Evolutionary conservation across 2,888 invertebrate genomes (phyloP).

Genomic region (Torymus tubicola): DNA sequence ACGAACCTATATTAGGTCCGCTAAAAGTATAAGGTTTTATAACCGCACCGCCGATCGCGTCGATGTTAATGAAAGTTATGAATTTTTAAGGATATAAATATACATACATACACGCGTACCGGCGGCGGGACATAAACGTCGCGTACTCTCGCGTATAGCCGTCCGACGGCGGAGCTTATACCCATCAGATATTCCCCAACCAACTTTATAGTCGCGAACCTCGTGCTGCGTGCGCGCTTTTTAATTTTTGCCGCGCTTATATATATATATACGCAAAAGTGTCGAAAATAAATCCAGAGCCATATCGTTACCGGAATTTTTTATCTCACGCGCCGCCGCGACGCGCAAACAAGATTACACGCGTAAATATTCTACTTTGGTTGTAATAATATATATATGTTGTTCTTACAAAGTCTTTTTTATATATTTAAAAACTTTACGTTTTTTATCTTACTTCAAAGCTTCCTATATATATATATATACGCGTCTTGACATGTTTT

Average conservation of each 20-base stretch:
- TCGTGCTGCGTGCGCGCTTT: neutral
- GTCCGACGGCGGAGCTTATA: conserved; percentile 3
- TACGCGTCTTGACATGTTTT: too few relatives aligned
- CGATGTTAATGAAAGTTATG: conserved; percentile 14
- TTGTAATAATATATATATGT: too few relatives aligned
- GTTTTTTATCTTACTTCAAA: too few relatives aligned
- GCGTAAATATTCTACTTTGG: neutral
- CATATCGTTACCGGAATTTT: conserved; percentile 6
- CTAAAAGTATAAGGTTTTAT: conserved; percentile 1
- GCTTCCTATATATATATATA: too few relatives aligned
- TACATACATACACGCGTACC: too few relatives aligned
- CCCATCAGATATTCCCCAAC: conserved; percentile 17
- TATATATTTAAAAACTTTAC: too few relatives aligned
- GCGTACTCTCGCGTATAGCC: neutral
- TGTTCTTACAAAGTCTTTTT: too few relatives aligned
- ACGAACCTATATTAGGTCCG: neutral
- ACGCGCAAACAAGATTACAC: conserved; percentile 13
- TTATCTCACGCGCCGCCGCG: neutral
- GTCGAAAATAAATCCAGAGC: conserved; percentile 10
- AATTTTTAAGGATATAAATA: neutral
- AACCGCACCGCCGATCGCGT: neutral
- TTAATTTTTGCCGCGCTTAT: neutral
- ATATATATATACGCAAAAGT: too few relatives aligned
- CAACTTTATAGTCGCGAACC: conserved; percentile 17
- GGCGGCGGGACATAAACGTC: neutral